Conservation (phyloP, 2,888 invertebrate species). For the Diarsia rubi region DNA sequence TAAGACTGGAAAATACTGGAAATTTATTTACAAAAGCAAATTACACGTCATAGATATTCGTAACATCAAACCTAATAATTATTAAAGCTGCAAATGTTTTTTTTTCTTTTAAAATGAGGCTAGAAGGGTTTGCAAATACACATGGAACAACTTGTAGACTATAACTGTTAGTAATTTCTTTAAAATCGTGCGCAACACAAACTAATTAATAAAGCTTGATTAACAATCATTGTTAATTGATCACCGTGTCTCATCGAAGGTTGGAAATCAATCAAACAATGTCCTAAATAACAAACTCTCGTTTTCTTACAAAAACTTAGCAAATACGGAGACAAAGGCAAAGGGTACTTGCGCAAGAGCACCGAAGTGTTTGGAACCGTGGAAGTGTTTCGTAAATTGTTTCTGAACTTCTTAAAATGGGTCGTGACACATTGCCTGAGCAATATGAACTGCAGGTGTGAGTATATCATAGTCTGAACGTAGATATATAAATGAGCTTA, state of each 20-base stretch:
- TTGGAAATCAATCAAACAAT: constrained; percentile 40
- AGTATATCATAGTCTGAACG: background rate
- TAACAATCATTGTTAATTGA: constrained; percentile 27
- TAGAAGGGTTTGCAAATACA: background rate
- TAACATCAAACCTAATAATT: background rate
- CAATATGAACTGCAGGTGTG: constrained; percentile 14
- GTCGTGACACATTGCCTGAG: constrained; percentile 26
- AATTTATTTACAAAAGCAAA: background rate
- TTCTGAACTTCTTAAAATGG: constrained; percentile 34
- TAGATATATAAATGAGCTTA: background rate
- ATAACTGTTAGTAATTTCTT: background rate
- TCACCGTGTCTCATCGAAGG: constrained; percentile 59
- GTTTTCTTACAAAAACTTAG: constrained; percentile 54
- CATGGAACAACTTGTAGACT: background rate
- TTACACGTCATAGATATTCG: background rate
- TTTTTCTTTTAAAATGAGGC: too few relatives aligned
- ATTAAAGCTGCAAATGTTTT: background rate
- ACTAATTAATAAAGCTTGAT: constrained; percentile 49
- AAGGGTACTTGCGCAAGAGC: constrained; percentile 48
- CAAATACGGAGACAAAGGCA: constrained; percentile 48
- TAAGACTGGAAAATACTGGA: too few relatives aligned
- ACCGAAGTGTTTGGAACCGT: constrained; percentile 25
- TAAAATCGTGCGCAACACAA: constrained; percentile 30
- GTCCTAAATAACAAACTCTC: constrained; percentile 48
- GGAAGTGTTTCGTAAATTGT: constrained; percentile 37